Evolutionary conservation across 2,113 vertebrate species (phyloP).

Genomic region (Parus major): DNA sequence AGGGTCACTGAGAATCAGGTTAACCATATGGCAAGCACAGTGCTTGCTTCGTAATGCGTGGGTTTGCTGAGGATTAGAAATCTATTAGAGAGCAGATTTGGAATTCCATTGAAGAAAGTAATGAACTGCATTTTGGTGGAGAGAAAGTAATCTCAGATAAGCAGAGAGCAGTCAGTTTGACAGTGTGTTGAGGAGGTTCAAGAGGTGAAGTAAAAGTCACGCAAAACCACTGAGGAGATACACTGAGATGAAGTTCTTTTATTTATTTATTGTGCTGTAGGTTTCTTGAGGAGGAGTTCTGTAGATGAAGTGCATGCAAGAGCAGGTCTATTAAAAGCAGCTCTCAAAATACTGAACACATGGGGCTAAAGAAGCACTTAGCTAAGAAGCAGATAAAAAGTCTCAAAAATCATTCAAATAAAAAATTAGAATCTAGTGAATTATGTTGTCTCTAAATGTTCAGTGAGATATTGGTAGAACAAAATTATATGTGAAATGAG

Average conservation of each 20-base stretch:
- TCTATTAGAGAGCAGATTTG: conserved; percentile 59
- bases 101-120: conserved; percentile 66
- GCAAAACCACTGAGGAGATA: not conserved
- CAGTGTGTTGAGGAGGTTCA: conserved; percentile 41
- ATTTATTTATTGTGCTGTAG: conserved; percentile 28
- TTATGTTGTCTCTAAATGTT: not conserved
- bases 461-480: not conserved
- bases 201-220: conserved; percentile 45
- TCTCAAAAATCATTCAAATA: not conserved
- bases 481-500: not conserved
- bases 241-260: not conserved
- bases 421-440: not conserved
- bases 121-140: conserved; percentile 56
- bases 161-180: conserved; percentile 40
- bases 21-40: conserved; percentile 44
- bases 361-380: not conserved
- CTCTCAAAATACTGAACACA: not conserved
- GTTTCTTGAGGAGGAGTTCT: conserved; percentile 3
- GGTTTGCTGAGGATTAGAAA: conserved; percentile 61
- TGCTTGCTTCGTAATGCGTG: not conserved
- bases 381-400: not conserved
- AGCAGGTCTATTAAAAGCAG: conserved; percentile 18
- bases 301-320: not conserved
- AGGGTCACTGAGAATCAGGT: conserved; percentile 48
- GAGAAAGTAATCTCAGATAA: conserved; percentile 68